Conservation (phyloP, 2,888 invertebrate species). For the Tachina lurida region DNA sequence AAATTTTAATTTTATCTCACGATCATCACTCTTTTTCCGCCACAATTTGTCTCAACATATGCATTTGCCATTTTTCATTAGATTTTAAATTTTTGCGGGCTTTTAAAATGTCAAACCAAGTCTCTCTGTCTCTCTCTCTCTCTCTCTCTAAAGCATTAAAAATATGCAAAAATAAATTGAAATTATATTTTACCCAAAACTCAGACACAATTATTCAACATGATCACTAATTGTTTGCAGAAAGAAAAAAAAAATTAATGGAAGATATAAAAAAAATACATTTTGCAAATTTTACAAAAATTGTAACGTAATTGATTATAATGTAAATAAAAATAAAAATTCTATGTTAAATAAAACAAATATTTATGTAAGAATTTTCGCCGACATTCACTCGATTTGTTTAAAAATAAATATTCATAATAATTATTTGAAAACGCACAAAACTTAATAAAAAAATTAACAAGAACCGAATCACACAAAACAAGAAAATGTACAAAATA, state of each 20-base stretch:
- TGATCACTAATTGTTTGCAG: constrained; percentile 47
- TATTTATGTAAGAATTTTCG: constrained; percentile 48
- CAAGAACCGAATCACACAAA: constrained; percentile 36
- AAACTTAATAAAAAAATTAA: constrained; percentile 41
- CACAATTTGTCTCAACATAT: constrained; percentile 11
- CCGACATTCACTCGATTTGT: constrained; percentile 65
- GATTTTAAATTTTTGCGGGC: constrained; percentile 25
- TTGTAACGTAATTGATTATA: not conserved
- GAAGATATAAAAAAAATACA: constrained; percentile 28
- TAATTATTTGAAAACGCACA: constrained; percentile 57
- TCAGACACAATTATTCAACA: constrained; percentile 51
- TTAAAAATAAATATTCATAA: constrained; percentile 52
- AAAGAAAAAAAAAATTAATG: not conserved
- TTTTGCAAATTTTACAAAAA: constrained; percentile 22
- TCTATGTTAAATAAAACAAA: constrained; percentile 12
- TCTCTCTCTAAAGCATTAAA: constrained; percentile 9
- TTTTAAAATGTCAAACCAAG: constrained; percentile 21
- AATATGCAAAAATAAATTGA: not conserved
- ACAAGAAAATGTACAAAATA: constrained; percentile 16
- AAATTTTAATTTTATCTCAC: no score
- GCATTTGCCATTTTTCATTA: not conserved
- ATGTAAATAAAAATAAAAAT: constrained; percentile 8
- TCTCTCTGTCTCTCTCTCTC: no score
- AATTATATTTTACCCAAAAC: constrained; percentile 24
- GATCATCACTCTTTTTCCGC: constrained; percentile 16